Percentiles rank a stretch among this genome's conserved stretches.
Conservation (phyloP, 2,888 invertebrate species). For the Apotomis turbidana region DNA sequence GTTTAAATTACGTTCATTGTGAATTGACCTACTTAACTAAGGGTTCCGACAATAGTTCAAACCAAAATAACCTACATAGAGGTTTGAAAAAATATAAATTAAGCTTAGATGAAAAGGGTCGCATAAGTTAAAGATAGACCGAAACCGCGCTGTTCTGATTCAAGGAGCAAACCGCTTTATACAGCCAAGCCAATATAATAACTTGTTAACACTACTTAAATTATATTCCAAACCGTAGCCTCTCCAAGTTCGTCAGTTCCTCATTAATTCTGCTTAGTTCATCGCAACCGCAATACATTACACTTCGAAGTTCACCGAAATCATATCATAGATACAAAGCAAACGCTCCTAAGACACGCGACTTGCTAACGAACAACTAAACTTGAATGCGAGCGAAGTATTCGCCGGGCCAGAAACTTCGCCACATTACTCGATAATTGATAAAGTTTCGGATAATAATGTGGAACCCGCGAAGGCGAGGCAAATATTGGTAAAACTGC, state of each 20-base stretch:
- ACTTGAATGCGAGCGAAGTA: constrained; percentile 62
- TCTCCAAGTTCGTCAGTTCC: constrained; percentile 10
- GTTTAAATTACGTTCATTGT: constrained; percentile 19
- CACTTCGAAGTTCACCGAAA: constrained; percentile 26
- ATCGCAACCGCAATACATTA: constrained; percentile 35
- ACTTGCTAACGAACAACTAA: constrained; percentile 51
- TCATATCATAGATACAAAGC: constrained; percentile 40
- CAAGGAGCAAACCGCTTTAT: background rate
- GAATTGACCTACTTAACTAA: constrained; percentile 17
- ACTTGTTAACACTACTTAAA: background rate
- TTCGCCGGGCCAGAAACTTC: constrained; percentile 63
- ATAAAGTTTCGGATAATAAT: constrained; percentile 61
- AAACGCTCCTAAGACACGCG: constrained; percentile 38
- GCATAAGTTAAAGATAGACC: background rate
- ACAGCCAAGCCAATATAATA: background rate
- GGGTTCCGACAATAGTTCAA: constrained; percentile 6
- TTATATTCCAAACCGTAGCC: background rate
- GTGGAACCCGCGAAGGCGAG: constrained; percentile 49
- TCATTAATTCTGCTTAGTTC: constrained; percentile 25
- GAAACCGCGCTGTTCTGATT: background rate
- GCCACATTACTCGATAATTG: constrained; percentile 77
- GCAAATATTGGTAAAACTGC: constrained; percentile 72
- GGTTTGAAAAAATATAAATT: background rate
- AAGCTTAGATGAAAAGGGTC: background rate
- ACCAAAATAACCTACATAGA: background rate